A percentile compares a stretch with the other conserved stretches of the same genome.
Evolutionary conservation across 2,888 invertebrate genomes (phyloP).

Genomic region (Meiosimyza platycephala): DNA sequence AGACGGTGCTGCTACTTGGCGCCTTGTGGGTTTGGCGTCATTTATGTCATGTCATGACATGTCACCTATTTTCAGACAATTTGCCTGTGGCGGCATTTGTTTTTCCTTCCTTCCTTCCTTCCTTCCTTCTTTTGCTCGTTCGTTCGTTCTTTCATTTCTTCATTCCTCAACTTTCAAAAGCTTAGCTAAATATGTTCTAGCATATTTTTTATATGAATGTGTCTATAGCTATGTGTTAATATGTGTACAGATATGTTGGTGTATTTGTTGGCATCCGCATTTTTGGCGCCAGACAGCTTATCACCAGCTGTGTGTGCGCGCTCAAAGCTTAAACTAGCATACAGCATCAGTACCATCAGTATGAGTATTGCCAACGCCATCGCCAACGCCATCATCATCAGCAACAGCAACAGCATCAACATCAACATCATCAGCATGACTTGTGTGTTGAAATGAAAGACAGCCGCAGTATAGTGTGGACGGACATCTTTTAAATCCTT

Average conservation of each 20-base stretch:
- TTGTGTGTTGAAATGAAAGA: no score
- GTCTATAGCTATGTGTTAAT: background rate
- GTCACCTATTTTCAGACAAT: constrained; percentile 52
- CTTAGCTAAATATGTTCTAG: background rate
- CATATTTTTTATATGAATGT: background rate
- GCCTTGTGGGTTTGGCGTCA: constrained; percentile 47
- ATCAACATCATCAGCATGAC: background rate
- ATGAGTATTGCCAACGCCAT: background rate
- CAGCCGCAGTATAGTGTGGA: background rate
- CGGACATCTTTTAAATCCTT: constrained; percentile 17
- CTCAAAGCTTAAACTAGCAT: no score
- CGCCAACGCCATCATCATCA: background rate
- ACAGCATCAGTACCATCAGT: background rate
- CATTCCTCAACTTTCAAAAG: background rate
- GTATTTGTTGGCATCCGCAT: constrained; percentile 45
- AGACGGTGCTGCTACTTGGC: background rate
- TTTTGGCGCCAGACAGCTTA: constrained; percentile 64
- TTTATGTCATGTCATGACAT: constrained; percentile 51
- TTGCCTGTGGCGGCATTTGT: constrained; percentile 43
- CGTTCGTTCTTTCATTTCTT: background rate
- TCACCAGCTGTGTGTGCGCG: constrained; percentile 54
- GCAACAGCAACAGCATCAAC: background rate
- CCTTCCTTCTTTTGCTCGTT: background rate
- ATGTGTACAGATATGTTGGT: background rate
- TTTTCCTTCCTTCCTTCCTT: background rate